Percentiles rank a stretch among this genome's conserved stretches.
Evolutionary conservation across 2,888 invertebrate genomes (phyloP).

Genomic region (Sylvicola fuscatus): DNA sequence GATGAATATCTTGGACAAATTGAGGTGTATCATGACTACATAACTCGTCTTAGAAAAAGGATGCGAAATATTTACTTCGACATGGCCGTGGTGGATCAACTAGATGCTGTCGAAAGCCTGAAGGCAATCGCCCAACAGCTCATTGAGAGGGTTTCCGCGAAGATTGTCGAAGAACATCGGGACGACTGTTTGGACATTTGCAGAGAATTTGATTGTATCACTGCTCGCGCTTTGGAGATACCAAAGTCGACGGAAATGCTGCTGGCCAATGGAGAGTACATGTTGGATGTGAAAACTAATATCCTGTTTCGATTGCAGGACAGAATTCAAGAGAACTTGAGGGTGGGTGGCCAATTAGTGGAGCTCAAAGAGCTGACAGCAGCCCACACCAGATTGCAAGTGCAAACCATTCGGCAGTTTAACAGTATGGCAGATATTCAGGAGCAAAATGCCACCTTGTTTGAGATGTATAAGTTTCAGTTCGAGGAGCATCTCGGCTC

Average conservation of each 20-base stretch:
- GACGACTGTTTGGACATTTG: constrained; percentile 47
- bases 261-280: constrained; percentile 59
- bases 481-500: constrained; percentile 62
- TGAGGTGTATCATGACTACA: constrained; percentile 34
- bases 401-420: constrained; percentile 68
- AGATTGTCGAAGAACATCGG: constrained; percentile 41
- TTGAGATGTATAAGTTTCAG: constrained; percentile 62
- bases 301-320: constrained; percentile 46
- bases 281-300: constrained; percentile 54
- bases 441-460: constrained; percentile 55
- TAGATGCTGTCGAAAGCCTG: constrained; percentile 38
- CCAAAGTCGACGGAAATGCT: constrained; percentile 65
- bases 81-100: constrained; percentile 39
- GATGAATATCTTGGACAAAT: constrained; percentile 39
- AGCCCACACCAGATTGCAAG: constrained; percentile 60
- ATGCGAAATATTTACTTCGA: constrained; percentile 47
- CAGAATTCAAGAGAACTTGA: constrained; percentile 43
- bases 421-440: constrained; percentile 60
- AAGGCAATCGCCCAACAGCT: constrained; percentile 34
- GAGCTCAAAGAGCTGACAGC: constrained; percentile 53
- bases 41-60: constrained; percentile 36
- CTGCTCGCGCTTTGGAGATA: constrained; percentile 41
- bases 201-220: constrained; percentile 47
- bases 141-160: constrained; percentile 37
- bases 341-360: constrained; percentile 39